A percentile compares a stretch with the other conserved stretches of the same genome.
Evolutionary conservation across 2,113 vertebrate genomes (phyloP).

Genomic region (Sorex araneus): DNA sequence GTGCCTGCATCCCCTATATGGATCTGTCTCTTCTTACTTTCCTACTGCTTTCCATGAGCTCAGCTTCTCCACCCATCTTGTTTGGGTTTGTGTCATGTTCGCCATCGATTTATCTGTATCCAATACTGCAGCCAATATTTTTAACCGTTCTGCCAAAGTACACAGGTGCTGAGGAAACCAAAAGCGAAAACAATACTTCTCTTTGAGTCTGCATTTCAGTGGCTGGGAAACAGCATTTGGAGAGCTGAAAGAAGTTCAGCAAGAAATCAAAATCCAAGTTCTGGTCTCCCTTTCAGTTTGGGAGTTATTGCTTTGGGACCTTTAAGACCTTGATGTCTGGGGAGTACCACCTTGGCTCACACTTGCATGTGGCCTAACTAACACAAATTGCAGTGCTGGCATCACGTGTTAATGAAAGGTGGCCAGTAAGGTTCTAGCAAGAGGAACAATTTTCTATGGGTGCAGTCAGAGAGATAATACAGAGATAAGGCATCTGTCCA

Average conservation of each 20-base stretch:
- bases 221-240: neutral
- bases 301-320: neutral
- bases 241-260: neutral
- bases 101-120: neutral
- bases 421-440: neutral
- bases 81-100: neutral
- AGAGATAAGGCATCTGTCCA: no score
- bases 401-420: neutral
- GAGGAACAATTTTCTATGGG: neutral
- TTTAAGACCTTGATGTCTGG: neutral
- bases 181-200: neutral
- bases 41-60: neutral
- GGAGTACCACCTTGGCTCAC: no score
- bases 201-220: neutral
- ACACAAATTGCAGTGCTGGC: no score
- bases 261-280: neutral
- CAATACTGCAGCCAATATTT: neutral
- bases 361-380: no score
- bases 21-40: neutral
- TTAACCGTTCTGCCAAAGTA: neutral
- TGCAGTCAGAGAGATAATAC: no score
- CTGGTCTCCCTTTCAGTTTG: neutral
- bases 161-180: neutral
- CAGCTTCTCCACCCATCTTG: neutral
- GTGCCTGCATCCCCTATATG: neutral